These are phyloP conservation scores for Acanthochromis polyacanthus DNA, from an alignment of 2,113 vertebrate species.

Conservation along the genomic window DNA sequence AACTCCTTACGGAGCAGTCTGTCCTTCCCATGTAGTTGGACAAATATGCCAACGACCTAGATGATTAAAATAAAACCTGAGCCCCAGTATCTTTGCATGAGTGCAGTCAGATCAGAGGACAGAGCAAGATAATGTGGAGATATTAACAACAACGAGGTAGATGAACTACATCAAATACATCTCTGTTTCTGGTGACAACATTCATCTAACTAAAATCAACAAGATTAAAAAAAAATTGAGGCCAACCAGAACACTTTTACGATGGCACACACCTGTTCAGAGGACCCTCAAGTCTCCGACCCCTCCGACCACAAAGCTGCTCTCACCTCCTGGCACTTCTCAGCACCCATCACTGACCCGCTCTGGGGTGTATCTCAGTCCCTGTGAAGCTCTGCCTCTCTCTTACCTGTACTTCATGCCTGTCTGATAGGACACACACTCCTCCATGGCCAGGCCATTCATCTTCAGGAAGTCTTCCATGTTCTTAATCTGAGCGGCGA, in stretches of 20 bases:
- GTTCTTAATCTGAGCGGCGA: conserved; percentile 92
- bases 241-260: neutral
- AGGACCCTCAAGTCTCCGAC: neutral
- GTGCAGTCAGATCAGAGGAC: conserved; percentile 64
- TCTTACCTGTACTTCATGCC: conserved; percentile 99
- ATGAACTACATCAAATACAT: neutral
- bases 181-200: neutral
- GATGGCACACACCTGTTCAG: conserved; percentile 11
- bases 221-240: neutral
- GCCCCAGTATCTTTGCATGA: conserved; percentile 55
- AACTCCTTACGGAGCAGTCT: conserved; percentile 76
- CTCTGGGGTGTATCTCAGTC: conserved; percentile 14
- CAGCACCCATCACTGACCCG: conserved; percentile 25
- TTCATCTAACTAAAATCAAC: conserved; percentile 3
- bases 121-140: conserved; percentile 23
- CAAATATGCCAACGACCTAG: conserved; percentile 82
- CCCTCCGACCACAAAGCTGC: conserved; percentile 19
- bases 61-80: conserved; percentile 84
- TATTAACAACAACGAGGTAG: neutral
- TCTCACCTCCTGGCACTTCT: conserved; percentile 46
- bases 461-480: conserved; percentile 98
- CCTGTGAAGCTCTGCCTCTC: conserved; percentile 38
- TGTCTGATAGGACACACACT: conserved; percentile 91
- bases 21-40: conserved; percentile 79
- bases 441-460: conserved; percentile 94